A percentile compares a stretch with the other conserved stretches of the same genome.
phyloP scores from a whole-genome alignment of 2,797 vertebrate genomes.

The Nannoperca obscura region DNA sequence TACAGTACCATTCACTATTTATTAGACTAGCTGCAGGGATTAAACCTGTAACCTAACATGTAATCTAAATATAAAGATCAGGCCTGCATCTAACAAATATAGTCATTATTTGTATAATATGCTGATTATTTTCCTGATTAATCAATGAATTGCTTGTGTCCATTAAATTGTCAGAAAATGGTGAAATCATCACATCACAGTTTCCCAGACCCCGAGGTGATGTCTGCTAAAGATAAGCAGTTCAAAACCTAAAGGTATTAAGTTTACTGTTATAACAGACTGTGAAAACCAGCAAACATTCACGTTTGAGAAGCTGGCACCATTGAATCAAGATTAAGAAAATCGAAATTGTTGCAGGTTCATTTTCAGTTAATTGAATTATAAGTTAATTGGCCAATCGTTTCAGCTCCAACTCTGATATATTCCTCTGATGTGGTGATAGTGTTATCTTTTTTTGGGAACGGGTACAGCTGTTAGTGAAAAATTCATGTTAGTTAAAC shows the following conservation, averaged over 20 bases:
- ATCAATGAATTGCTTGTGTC: conserved; percentile 15
- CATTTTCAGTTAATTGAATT: background rate
- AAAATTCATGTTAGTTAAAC: background rate
- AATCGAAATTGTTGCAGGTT: background rate
- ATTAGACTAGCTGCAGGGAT: background rate
- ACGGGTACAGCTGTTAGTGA: background rate
- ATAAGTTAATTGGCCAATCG: background rate
- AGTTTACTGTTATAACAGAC: background rate
- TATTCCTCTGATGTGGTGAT: background rate
- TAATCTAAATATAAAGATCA: background rate
- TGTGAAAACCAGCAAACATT: background rate
- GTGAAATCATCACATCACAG: background rate
- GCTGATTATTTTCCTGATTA: background rate
- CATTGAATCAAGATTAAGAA: background rate
- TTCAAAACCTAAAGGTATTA: background rate
- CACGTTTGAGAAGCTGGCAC: background rate
- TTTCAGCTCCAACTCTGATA: background rate
- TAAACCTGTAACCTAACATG: conserved; percentile 24
- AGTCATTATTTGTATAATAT: conserved; percentile 12
- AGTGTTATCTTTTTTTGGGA: conserved; percentile 1
- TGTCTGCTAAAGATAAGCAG: background rate
- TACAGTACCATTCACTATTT: background rate
- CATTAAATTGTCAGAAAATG: background rate
- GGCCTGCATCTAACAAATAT: background rate
- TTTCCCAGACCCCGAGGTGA: background rate